Evolutionary conservation across 1,140 invertebrate genomes (phyloP).

Genomic region (Drosophila tristis): DNA sequence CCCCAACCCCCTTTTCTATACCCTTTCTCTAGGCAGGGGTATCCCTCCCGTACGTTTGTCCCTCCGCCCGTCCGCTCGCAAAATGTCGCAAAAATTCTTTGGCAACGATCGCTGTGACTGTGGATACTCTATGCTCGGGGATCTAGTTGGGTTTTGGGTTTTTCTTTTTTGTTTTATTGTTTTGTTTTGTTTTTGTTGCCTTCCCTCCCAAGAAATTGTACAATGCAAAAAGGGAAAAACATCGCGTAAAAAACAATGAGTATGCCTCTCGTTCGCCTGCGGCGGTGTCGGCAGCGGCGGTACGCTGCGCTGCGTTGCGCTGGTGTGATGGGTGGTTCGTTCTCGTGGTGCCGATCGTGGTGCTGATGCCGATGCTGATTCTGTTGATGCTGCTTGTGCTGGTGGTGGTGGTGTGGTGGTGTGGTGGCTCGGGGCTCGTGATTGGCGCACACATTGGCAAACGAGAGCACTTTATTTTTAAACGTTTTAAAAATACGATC

Average conservation of each 20-base stretch:
- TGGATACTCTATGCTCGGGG: no score
- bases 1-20: no score
- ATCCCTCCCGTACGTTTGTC: slow-evolving; percentile 8
- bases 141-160: background rate
- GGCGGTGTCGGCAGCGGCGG: slow-evolving; percentile 9
- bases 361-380: no score
- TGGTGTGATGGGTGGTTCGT: slow-evolving; percentile 2
- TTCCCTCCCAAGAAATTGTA: background rate
- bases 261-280: slow-evolving; percentile 21
- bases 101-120: slow-evolving; percentile 11
- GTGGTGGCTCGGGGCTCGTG: slow-evolving; percentile 55
- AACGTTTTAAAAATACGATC: slow-evolving; percentile 79
- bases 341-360: no score
- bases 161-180: background rate
- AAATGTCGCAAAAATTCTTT: slow-evolving; percentile 50
- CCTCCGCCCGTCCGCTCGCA: slow-evolving; percentile 3
- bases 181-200: background rate
- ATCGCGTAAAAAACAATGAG: slow-evolving; percentile 46
- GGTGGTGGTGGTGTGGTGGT: background rate
- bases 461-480: slow-evolving; percentile 82
- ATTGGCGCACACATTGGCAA: slow-evolving; percentile 80
- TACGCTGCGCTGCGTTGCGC: background rate
- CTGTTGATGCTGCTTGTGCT: slow-evolving; percentile 6
- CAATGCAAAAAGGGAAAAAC: slow-evolving; percentile 15
- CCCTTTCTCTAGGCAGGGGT: slow-evolving; percentile 4